Conservation (phyloP, 2,888 invertebrate genomes). For the Clostera curtula region DNA sequence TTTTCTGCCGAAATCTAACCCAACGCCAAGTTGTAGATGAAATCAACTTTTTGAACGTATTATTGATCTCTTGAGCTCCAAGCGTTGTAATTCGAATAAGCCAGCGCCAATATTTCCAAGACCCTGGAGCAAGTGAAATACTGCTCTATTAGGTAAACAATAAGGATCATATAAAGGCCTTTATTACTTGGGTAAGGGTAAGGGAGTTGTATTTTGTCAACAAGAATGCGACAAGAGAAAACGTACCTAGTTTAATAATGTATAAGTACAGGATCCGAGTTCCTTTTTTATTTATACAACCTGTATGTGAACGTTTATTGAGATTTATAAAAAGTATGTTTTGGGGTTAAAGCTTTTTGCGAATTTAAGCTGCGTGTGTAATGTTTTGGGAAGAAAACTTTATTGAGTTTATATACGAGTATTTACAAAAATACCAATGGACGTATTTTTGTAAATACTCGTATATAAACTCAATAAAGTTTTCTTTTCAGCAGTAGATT, state of each 20-base stretch:
- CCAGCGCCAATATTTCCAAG: conserved; percentile 16
- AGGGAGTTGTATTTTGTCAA: conserved; percentile 35
- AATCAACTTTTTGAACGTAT: conserved; percentile 52
- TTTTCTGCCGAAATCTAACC: conserved; percentile 17
- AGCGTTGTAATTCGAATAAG: conserved; percentile 50
- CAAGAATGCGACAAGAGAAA: conserved; percentile 28
- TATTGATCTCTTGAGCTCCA: conserved; percentile 45
- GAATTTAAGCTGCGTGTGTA: too few relatives aligned
- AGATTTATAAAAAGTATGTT: conserved; percentile 12
- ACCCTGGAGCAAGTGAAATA: conserved; percentile 6
- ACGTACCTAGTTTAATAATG: conserved; percentile 39
- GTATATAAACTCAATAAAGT: too few relatives aligned
- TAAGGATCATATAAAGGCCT: conserved; percentile 8
- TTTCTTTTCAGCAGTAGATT: too few relatives aligned
- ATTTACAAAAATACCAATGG: too few relatives aligned
- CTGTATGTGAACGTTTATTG: conserved; percentile 16
- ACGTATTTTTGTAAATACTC: too few relatives aligned
- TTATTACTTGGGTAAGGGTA: conserved; percentile 10
- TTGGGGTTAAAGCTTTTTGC: too few relatives aligned
- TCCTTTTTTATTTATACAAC: conserved; percentile 24
- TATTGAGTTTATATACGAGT: too few relatives aligned
- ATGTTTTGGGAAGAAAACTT: too few relatives aligned
- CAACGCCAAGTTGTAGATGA: conserved; percentile 32
- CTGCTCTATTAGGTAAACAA: conserved; percentile 2
- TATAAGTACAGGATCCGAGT: conserved; percentile 26